These are phyloP conservation scores for Phoenicopterus ruber DNA, from an alignment of 2,113 vertebrate genomes.

Conservation along the genomic window DNA sequence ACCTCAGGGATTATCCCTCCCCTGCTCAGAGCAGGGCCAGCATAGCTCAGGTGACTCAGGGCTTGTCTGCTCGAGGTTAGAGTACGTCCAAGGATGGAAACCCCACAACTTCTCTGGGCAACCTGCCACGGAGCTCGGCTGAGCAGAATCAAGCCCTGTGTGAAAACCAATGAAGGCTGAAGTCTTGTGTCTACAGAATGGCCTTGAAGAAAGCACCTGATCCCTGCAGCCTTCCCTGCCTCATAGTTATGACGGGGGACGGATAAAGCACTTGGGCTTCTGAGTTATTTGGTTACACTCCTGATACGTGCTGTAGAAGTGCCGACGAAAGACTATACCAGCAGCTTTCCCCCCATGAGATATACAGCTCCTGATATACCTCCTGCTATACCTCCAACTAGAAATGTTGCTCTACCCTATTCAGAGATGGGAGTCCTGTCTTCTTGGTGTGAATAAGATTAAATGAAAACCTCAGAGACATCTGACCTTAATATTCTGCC, in stretches of 20 bases:
- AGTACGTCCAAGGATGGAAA: neutral
- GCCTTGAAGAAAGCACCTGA: neutral
- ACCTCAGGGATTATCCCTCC: neutral
- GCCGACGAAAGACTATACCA: neutral
- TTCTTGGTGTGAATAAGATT: neutral
- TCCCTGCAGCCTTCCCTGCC: neutral
- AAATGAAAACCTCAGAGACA: neutral
- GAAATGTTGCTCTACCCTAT: neutral
- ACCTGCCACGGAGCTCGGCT: accelerated
- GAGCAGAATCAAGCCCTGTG: neutral
- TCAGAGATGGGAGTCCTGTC: neutral
- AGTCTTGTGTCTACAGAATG: neutral
- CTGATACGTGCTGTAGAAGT: neutral
- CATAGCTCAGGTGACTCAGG: neutral
- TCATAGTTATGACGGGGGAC: neutral
- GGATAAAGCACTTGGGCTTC: neutral
- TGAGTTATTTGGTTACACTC: neutral
- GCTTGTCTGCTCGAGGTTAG: neutral
- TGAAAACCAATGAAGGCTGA: neutral
- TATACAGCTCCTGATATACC: neutral
- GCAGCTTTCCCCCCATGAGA: neutral
- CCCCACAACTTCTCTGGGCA: neutral
- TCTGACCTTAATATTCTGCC: neutral
- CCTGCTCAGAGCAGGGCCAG: neutral
- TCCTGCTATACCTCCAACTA: neutral